A percentile compares a stretch with the other conserved stretches of the same genome.
These are phyloP conservation scores for Hydrozoanthus gracilis DNA, from an alignment of 92 coral and sea anemone species.

Conservation along the genomic window DNA sequence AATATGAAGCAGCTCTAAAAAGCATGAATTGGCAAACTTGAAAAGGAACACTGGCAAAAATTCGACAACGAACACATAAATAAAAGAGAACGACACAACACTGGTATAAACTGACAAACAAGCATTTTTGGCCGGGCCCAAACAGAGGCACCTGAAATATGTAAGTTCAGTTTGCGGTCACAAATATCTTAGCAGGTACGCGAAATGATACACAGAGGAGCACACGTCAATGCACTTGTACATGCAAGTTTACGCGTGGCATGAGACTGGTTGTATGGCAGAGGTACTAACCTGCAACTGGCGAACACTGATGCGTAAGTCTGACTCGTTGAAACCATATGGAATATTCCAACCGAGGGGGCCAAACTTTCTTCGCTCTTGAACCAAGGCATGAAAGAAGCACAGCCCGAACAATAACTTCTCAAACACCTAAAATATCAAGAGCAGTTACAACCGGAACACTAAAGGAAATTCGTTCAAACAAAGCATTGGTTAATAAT, in stretches of 20 bases:
- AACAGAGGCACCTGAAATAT: too few relatives aligned
- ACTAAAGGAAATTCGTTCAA: background rate
- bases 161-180: too few relatives aligned
- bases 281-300: slow-evolving; percentile 84
- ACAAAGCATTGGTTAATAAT: background rate
- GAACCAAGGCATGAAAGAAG: slow-evolving; percentile 98
- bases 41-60: background rate
- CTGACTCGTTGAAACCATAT: slow-evolving; percentile 99
- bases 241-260: too few relatives aligned
- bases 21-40: background rate
- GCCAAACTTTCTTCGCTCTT: slow-evolving; percentile 98
- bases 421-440: slow-evolving; percentile 78
- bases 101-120: background rate
- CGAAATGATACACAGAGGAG: too few relatives aligned
- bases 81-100: background rate
- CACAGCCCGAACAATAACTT: slow-evolving; percentile 96
- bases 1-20: too few relatives aligned
- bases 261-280: background rate
- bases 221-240: too few relatives aligned
- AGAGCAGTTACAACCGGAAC: background rate
- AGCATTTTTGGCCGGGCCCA: too few relatives aligned
- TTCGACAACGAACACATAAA: too few relatives aligned
- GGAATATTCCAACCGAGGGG: slow-evolving; percentile 99
- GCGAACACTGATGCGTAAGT: slow-evolving; percentile 94
- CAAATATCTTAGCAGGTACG: background rate